phyloP scores from a whole-genome alignment of 1,140 invertebrate genomes.

The Yoshiicerus persimilis region DNA sequence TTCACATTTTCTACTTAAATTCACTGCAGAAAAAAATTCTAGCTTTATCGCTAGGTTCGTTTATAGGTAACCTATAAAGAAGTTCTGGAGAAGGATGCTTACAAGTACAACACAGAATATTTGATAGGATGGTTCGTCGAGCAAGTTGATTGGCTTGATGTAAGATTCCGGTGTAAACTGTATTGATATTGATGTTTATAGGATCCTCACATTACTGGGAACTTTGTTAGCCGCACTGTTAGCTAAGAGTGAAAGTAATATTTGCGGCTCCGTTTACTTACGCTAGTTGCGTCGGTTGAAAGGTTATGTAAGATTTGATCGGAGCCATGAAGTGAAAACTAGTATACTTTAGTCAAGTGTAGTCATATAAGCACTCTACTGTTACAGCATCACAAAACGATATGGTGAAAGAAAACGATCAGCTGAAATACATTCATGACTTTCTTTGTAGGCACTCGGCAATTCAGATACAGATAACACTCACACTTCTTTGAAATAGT shows the following conservation, averaged over 20 bases:
- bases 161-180: background rate
- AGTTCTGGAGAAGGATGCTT: background rate
- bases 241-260: background rate
- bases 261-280: background rate
- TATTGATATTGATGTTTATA: background rate
- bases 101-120: background rate
- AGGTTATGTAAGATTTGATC: conserved; percentile 2
- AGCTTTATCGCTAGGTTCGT: background rate
- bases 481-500: background rate
- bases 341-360: background rate
- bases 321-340: background rate
- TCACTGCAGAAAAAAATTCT: background rate
- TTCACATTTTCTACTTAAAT: conserved; percentile 27
- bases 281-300: background rate
- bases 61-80: background rate
- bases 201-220: background rate
- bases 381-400: background rate
- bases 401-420: background rate
- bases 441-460: background rate
- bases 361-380: background rate
- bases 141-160: background rate
- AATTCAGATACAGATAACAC: background rate
- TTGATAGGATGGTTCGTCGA: background rate
- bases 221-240: background rate
- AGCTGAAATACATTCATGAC: background rate